Base-by-base conservation (phyloP, 2,888 invertebrate genomes). In the Drosophila putrida region DNA sequence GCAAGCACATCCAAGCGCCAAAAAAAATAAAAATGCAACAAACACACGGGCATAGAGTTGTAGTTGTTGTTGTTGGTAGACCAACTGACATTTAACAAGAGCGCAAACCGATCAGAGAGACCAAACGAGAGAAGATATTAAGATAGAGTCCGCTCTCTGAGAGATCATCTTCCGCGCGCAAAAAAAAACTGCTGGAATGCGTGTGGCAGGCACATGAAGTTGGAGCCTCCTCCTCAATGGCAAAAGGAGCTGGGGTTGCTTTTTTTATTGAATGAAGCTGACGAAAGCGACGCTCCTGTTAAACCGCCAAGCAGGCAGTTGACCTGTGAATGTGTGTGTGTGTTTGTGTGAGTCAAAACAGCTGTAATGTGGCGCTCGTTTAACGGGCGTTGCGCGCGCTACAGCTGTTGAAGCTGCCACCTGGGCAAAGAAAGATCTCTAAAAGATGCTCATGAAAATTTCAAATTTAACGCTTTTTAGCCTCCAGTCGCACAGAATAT, bases 351-450 rank as follows among this genome's bases (percentile, higher is more conserved):
- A 69, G 54, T 55, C 44, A 55, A 20, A 76, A 43, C 82, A 88
- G 86, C 80, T 86, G 82, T 60, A 65, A n/a, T 46, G 43, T 64
- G 69, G 69, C 64, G 75, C 68, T 78, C 64, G 25, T 69, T 81
- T 74, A 71, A 78, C 74, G 74, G 68, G 44, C 73, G 61, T 68
- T 70, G 60, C 44, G 68, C 66, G 62, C 49, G 59, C 54, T 59
- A 65, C 83, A 86, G 83, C 88, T 86, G 83, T 57, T 64, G 10
- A 64, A 8, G 78, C 59, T 88, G 86, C 83, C 83, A 83, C 71
- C 58, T 36, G 36, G 78, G 43, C 39, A 44, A 47, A 71, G 53
- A 38, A 65, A 50, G 63, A 64, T 43, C 4, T 11, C 1, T 6
- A 25, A 46, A 13, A 31, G 15, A 33, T 9, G 9, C 13, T 13